phyloP scores from a whole-genome alignment of 2,797 vertebrate species.

The Rhinella marina region DNA sequence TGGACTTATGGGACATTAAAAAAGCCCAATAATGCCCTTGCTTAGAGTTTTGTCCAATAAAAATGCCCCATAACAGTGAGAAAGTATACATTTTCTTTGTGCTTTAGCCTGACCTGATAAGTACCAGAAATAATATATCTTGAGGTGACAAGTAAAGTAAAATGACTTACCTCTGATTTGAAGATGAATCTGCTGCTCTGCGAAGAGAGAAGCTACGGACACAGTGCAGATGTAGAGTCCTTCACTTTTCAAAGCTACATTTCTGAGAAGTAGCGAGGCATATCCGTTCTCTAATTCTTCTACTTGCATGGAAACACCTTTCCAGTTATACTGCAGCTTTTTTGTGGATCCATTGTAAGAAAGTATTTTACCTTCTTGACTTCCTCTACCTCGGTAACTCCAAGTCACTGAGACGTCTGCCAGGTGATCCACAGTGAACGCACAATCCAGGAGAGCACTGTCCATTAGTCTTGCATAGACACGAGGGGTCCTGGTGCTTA shows the following conservation, averaged over 20 bases:
- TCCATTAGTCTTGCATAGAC: constrained; percentile 68
- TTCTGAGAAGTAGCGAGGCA: constrained; percentile 70
- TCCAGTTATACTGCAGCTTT: constrained; percentile 19
- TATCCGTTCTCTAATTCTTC: constrained; percentile 70
- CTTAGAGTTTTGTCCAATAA: too few species aligned
- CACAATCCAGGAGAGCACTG: constrained; percentile 74
- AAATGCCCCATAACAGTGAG: too few species aligned
- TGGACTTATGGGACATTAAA: too few species aligned
- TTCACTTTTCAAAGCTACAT: constrained; percentile 67
- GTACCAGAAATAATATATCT: background rate
- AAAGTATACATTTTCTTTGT: too few species aligned
- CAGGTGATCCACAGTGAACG: constrained; percentile 73
- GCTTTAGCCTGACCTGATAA: background rate
- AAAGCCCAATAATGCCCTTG: too few species aligned
- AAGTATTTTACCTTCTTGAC: constrained; percentile 64
- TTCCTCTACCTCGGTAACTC: constrained; percentile 67
- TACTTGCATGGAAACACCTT: constrained; percentile 63
- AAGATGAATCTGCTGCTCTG: constrained; percentile 68
- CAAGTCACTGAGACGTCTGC: constrained; percentile 69
- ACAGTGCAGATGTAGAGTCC: constrained; percentile 75
- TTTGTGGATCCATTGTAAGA: constrained; percentile 65
- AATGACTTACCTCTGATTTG: constrained; percentile 72
- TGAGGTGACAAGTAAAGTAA: background rate
- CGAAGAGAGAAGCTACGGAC: constrained; percentile 69
- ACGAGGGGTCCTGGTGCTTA: constrained; percentile 70